Base-by-base conservation (phyloP, 2,888 invertebrate species). In the Kuschelorhynchus macadamiae region DNA sequence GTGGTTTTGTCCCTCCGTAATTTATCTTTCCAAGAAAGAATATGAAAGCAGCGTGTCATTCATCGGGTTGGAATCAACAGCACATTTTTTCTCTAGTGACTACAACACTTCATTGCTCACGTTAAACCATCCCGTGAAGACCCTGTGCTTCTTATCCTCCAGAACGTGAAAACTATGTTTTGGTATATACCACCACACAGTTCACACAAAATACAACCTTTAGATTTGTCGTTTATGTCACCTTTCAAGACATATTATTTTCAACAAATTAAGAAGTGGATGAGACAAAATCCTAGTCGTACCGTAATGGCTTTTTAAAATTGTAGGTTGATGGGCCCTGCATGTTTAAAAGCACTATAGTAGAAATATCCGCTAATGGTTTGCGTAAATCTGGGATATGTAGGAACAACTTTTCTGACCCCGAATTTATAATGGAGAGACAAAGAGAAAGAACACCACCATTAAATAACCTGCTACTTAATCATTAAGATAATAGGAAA, bases 121-220 rank as follows among this genome's bases (percentile, higher is more conserved):
- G 36, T 64, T 57, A 11, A 70, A 70, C 39, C 39, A 9, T 12
- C 39, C 4, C n/a, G 14, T 12, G 14, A 39, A n/a, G 12, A 39
- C 11, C 39, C 39, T 7, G 39, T 39, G n/a, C 14, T 39, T 2
- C 39, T 39, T 7, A 14, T 39, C 39, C 39, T 39, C 7, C 66
- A 30, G 71, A 62, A 14, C 53, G 67, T 20, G 44, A 25, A 3
- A 67, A 71, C 50, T 21, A 71, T 75, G 20, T 71, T 82, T 12
- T 49, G 81, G 5, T 78, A 77, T 55, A 71, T 81, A 21, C 81
- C 80, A 16, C 79, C 81, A 9, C 81, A 76, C 49, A 74, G 71
- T 42, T 75, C 76, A 0, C 72, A 77, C 32, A 21, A 50, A 16
- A 12, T 50, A 4, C 52, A 50, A 17, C 50, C 50, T 50, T 12